Evolutionary conservation across 2,797 vertebrate genomes (phyloP).

Genomic region (Danio choprae): DNA sequence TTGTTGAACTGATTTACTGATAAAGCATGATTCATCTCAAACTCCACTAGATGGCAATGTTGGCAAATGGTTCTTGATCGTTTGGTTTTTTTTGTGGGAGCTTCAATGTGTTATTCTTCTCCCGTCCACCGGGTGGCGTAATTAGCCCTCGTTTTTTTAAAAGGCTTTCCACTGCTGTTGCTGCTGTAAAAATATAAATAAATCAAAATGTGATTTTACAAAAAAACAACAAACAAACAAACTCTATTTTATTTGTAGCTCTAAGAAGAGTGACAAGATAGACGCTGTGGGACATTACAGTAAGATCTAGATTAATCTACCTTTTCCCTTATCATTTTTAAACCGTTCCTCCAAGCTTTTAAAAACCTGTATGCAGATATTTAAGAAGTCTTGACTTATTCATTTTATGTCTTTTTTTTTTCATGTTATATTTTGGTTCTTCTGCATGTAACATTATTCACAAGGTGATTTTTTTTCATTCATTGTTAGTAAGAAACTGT

Average conservation of each 20-base stretch:
- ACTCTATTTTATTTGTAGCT: no score
- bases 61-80: neutral
- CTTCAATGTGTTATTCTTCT: neutral
- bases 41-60: slow-evolving; percentile 20
- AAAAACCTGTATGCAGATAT: neutral
- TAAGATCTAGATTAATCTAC: neutral
- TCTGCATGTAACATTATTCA: no score
- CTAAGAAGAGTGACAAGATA: no score
- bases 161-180: no score
- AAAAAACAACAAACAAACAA: no score
- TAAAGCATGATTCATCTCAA: neutral
- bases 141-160: neutral
- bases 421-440: no score
- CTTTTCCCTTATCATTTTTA: neutral
- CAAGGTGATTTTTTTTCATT: no score
- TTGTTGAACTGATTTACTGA: no score
- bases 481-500: no score
- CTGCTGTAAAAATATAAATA: neutral
- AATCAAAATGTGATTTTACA: no score
- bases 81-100: neutral
- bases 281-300: neutral
- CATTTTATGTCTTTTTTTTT: no score
- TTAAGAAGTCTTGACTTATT: neutral
- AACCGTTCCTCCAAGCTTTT: neutral
- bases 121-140: neutral